phyloP scores from a whole-genome alignment of 2,113 vertebrate genomes.

The Cebus imitator region DNA sequence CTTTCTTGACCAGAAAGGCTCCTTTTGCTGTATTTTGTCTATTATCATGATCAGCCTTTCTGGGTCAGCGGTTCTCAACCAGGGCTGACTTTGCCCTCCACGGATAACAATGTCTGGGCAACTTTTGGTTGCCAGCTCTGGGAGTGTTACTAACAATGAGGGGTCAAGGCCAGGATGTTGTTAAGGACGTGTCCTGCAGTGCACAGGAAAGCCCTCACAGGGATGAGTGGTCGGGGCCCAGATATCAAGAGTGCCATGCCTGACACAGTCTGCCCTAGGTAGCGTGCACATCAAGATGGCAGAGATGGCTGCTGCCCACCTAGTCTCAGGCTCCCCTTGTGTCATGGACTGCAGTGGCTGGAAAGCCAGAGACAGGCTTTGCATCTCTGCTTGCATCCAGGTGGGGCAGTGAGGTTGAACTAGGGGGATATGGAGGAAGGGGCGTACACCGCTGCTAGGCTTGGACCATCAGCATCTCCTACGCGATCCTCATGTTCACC shows the following conservation, averaged over 20 bases:
- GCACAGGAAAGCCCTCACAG: rapidly evolving
- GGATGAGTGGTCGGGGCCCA: rapidly evolving
- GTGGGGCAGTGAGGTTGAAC: not conserved
- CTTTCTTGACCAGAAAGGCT: not conserved
- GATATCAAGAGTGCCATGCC: rapidly evolving
- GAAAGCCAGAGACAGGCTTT: not conserved
- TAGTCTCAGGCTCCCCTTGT: not conserved
- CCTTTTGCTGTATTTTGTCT: not conserved
- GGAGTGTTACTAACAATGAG: not conserved
- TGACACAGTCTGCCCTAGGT: not conserved
- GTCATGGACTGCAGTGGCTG: rapidly evolving
- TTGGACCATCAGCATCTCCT: rapidly evolving
- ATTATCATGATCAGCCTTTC: not conserved
- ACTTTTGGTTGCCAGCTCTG: not conserved
- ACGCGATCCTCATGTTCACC: rapidly evolving
- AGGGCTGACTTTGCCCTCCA: not conserved
- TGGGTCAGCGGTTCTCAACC: not conserved
- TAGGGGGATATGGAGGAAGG: rapidly evolving
- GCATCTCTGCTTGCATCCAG: not conserved
- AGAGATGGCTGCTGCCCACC: not conserved
- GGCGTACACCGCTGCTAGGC: rapidly evolving
- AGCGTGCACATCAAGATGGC: rapidly evolving
- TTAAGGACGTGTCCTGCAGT: rapidly evolving
- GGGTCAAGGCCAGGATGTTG: too few species aligned
- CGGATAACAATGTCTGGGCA: not conserved